Base-by-base conservation (phyloP, 53 echinoderm and acorn worm species). In the Temnopleurus reevesii region DNA sequence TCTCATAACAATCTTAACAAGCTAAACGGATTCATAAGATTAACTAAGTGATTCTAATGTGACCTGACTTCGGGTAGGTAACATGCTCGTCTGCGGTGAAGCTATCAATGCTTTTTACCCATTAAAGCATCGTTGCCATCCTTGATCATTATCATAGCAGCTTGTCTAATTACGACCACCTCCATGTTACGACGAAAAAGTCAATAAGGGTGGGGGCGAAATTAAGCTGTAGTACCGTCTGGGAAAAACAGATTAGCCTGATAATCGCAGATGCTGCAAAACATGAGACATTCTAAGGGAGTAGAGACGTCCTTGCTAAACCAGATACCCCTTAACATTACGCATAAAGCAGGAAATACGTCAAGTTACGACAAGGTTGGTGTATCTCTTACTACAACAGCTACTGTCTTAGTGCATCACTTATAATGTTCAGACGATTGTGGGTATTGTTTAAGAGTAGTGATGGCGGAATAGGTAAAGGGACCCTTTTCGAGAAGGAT, bases 121-220 rank as follows among this genome's bases (percentile, higher is more conserved):
- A 41, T 71, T 38, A 71, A 36, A 38, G 71, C 71, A 71, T 71
- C 71, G 41, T 23, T 23, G 8, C 41, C 71, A n/a, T 8, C 0
- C 38, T 71, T 71, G 36, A 71, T 71, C 41, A 71, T 36, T 71
- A 18, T 2, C 9, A n/a, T 8, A 1, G 71, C 71, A 34, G 6
- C 35, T 71, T 71, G 21, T 41, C 41, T 36, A 71, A 71, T 71
- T 38, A 7, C n/a, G n/a, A n/a, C n/a, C n/a, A n/a, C n/a, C n/a
- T n/a, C n/a, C n/a, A n/a, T n/a, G n/a, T n/a, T n/a, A n/a, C 38
- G 3, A 71, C 71, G 71, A 71, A 71, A 71, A 71, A 36, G 41
- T 38, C 71, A 71, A n/a, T 43, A 38, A 38, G 71, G 71, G 36
- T 71, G 19, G 38, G 41, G 36, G 41, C 19, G 71, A 41, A 38